Percentiles rank a stretch among this genome's conserved stretches.
Conservation (phyloP, 2,113 vertebrate genomes). For the Nansenia antarctica region DNA sequence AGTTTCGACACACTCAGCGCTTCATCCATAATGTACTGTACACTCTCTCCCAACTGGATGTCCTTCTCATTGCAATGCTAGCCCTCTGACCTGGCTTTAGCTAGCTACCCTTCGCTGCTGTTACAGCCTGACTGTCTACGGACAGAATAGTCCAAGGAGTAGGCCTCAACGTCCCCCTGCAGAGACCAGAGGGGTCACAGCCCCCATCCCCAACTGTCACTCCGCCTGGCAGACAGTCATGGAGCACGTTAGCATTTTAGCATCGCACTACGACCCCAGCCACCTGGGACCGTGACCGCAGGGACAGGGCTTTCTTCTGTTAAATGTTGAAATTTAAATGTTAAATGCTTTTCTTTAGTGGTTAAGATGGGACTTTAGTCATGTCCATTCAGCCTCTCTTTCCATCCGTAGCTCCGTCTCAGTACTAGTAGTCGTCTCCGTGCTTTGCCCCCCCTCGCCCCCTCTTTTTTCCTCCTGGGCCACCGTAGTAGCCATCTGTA, state of each 20-base stretch:
- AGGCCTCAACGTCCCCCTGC: slow-evolving; percentile 7
- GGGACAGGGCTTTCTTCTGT: neutral
- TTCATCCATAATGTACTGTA: too few species aligned
- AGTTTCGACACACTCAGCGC: too few species aligned
- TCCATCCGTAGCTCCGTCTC: neutral
- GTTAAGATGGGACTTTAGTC: neutral
- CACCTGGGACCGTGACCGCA: neutral
- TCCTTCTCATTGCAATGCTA: neutral
- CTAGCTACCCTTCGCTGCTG: neutral
- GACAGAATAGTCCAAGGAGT: neutral
- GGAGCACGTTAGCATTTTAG: slow-evolving; percentile 13
- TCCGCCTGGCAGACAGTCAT: neutral
- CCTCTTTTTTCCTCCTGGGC: slow-evolving; percentile 49
- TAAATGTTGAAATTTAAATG: neutral
- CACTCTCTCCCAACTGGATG: neutral
- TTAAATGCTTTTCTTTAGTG: neutral
- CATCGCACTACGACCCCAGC: slow-evolving; percentile 2
- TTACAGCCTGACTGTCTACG: neutral
- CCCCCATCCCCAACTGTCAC: neutral
- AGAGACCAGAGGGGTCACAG: slow-evolving; percentile 1
- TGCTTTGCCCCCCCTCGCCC: slow-evolving; percentile 30
- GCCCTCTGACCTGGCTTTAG: neutral
- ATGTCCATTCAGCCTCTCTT: slow-evolving; percentile 38
- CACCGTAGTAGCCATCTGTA: slow-evolving; percentile 53
- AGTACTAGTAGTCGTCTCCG: slow-evolving; percentile 41